phyloP scores from a whole-genome alignment of 2,113 vertebrate genomes.

The Trichomycterus rosablanca region DNA sequence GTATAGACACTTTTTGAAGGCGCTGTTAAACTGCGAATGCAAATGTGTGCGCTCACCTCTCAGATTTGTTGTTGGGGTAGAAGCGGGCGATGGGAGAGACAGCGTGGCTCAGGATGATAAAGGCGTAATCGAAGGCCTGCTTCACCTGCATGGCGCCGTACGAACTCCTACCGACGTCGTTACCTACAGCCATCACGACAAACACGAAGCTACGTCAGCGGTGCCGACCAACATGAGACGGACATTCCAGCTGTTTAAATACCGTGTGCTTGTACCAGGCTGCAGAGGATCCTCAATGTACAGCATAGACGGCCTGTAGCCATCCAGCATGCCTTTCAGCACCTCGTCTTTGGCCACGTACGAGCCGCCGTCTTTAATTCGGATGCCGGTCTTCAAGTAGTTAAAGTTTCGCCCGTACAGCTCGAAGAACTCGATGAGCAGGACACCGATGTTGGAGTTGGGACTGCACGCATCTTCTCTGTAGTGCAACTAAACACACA shows the following conservation, averaged over 20 bases:
- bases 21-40: too few species aligned
- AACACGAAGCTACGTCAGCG: neutral
- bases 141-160: constrained; percentile 99
- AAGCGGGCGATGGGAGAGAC: constrained; percentile 92
- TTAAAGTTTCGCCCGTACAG: constrained; percentile 97
- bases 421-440: constrained; percentile 98
- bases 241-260: neutral
- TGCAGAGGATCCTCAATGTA: constrained; percentile 96
- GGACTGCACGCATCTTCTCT: constrained; percentile 88
- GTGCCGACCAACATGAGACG: neutral
- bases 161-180: constrained; percentile 94
- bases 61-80: constrained; percentile 90
- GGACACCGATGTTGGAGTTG: constrained; percentile 92
- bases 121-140: constrained; percentile 97
- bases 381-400: constrained; percentile 97
- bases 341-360: constrained; percentile 98
- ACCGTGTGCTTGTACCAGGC: constrained; percentile 66
- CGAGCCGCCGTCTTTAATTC: constrained; percentile 95
- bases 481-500: constrained; percentile 82
- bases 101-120: constrained; percentile 88
- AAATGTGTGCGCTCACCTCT: constrained; percentile 69
- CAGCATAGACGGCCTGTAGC: constrained; percentile 95
- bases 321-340: constrained; percentile 93
- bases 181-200: constrained; percentile 66
- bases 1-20: too few species aligned